Evolutionary conservation across 2,888 invertebrate genomes (phyloP), one percentile per base, ranked within the genome.

Genomic region (Coremacera marginata): DNA sequence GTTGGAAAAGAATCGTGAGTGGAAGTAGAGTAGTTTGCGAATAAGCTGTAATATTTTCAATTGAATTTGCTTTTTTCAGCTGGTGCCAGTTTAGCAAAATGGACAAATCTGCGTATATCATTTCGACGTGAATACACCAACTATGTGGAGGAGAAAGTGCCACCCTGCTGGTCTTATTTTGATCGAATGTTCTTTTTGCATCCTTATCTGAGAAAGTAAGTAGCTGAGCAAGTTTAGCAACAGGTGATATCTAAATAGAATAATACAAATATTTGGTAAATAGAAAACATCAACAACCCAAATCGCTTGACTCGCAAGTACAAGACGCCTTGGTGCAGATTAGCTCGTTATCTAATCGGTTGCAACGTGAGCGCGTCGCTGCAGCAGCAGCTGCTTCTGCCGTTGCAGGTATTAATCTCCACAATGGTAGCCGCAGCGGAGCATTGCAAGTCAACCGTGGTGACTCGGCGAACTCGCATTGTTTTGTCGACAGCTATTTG

Each of bases 111-210:
- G 27, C 83, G 89, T 11, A 88, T 88, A 49, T 87, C 88, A 0
- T 89, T 89, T 78, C 85, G 89, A 2, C 84, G 89, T n/a, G 89
- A 89, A 77, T 89, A 88, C 77, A 86, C 87, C 5, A 87, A 86
- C 71, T 88, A 86, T 76, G 80, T 88, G 71, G 87, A 87, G 37
- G 88, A 88, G 77, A 88, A 88, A 79, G 84, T 86, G 1, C 85
- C 87, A 1, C 88, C 89, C 0, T 88, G 87, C 62, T 89, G 89
- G 89, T 85, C 87, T 3, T 89, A 86, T 78, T 89, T 89, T 68
- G 88, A 89, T 75, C 87, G 87, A 16, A 89, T 89, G 89, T 86
- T 88, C 75, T 89, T 89, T 49, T 75, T 89, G 70, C 87, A 87
- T 83, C 87, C 88, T 0, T 89, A 85, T 77, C 77, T 89, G 57